Evolutionary conservation across 2,797 vertebrate species (phyloP).

Genomic region (Hippocampus kuda): DNA sequence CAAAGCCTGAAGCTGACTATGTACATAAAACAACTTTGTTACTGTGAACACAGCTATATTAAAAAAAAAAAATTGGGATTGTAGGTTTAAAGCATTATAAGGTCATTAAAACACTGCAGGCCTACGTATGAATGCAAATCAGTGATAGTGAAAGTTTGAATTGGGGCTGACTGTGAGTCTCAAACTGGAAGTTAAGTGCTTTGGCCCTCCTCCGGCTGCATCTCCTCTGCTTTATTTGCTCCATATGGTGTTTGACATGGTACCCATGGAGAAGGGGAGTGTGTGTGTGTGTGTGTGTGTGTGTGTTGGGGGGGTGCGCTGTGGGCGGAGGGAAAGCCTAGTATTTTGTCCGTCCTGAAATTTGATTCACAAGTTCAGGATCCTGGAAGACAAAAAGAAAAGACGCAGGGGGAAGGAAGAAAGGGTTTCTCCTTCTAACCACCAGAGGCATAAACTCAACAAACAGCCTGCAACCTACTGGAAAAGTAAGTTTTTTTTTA

Average conservation of each 20-base stretch:
- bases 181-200: background rate
- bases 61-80: background rate
- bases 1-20: background rate
- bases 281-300: no score
- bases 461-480: conserved; percentile 31
- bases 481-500: conserved; percentile 48
- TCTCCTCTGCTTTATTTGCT: conserved; percentile 53
- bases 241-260: conserved; percentile 68
- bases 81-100: background rate
- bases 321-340: conserved; percentile 65
- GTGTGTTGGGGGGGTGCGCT: conserved; percentile 8
- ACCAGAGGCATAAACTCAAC: conserved; percentile 32
- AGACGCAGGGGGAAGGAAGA: conserved; percentile 52
- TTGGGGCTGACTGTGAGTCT: background rate
- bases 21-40: background rate
- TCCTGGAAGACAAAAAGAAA: conserved; percentile 63
- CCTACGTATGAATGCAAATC: background rate
- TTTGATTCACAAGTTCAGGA: conserved; percentile 71
- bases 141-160: background rate
- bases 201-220: background rate
- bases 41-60: background rate
- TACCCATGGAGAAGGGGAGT: conserved; percentile 34
- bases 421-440: conserved; percentile 21
- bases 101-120: background rate
- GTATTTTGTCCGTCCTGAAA: conserved; percentile 70